Base-by-base conservation (phyloP, 1,140 invertebrate species). In the Mesaphorura yosii region DNA sequence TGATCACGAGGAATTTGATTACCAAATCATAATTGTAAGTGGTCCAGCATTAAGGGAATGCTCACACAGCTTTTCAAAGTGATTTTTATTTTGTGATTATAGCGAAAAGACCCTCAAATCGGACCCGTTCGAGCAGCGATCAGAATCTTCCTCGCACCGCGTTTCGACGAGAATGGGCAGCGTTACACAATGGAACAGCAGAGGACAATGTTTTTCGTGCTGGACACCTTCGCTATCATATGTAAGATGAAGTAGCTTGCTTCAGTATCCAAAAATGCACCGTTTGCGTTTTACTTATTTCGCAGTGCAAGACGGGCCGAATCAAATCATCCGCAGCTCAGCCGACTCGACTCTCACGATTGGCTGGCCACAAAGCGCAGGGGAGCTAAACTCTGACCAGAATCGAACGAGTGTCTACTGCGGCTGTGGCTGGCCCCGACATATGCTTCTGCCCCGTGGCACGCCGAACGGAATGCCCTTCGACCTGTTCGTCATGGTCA, bases 371-470 rank as follows among this genome's bases (percentile, higher is more conserved):
- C 40, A 53, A 19, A 28, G 42, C 15, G 12, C 47, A 14, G 12
- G 17, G 19, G 42, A 47, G 23, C 10, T 53, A 31, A n/a, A 40
- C 1, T 3, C 12, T 20, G 50, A 52, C 17, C 17, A 6, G 7
- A 6, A n/a, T 6, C 6, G 6, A 17, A 42, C 6, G 6, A 51
- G 19, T 17, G 19, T 23, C 5, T 7, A 48, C 20, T 88, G 86
- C 68, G 85, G 86, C 31, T 89, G 85, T 66, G 86, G 86, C 42
- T 88, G 86, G 85, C 86, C 86, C 1, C 77, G 86, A 44, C 84
- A 90, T 66, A 79, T 89, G 80, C 72, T 89, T 2, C 66, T 86
- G 29, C 81, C 86, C 0, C 83, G 80, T 67, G 86, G 86, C 23
- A 78, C 67, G 2, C 66, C 73, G 2, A 73, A 76, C 53, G 86